Evolutionary conservation across 2,888 invertebrate species (phyloP), one percentile per base, ranked within the genome.

Genomic region (Agonum fuliginosum): DNA sequence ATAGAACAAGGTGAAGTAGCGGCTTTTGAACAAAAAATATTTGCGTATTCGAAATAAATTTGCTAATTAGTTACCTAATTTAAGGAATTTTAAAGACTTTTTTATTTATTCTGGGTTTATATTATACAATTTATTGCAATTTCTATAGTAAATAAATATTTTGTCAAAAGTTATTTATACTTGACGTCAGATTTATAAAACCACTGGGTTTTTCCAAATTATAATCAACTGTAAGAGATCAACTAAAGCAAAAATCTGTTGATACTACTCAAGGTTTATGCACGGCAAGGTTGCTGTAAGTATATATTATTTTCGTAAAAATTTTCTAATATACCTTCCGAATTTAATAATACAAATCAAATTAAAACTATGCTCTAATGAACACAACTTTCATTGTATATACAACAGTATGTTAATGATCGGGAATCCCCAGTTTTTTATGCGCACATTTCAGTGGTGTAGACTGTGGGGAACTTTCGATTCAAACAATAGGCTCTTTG

Each of bases 141-240:
- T 27, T 24, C 37, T 41, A n/a, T 67, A 27, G n/a, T 70, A 70
- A 70, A 70, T 70, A 70, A 70, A 70, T 70, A 70, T 70, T 71
- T 71, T 54, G 58, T 20, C 58, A 58, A 41, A n/a, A 19, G 20
- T 71, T 22, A 37, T 34, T 72, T 54, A 72, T 43, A 54, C n/a
- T 72, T 72, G 72, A 72, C 72, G 72, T 72, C 72, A 72, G 20
- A 22, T 54, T 72, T 72, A 41, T 58, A 30, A 51, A 51, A 34
- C 72, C 34, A 22, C 12, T 41, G 72, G 72, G 72, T 72, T 72
- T 72, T 72, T 41, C 72, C 72, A 41, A 72, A 72, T 72, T 34
- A 54, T 72, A 51, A 71, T 46, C 51, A 20, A 43, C 19, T 51
- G 65, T 72, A 62, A 37, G 58, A 72, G 58, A 72, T 72, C 58